Percentiles rank a stretch among this genome's conserved stretches.
These are phyloP conservation scores for Agonopterix heracliana DNA, from an alignment of 2,888 invertebrate species.

Conservation along the genomic window DNA sequence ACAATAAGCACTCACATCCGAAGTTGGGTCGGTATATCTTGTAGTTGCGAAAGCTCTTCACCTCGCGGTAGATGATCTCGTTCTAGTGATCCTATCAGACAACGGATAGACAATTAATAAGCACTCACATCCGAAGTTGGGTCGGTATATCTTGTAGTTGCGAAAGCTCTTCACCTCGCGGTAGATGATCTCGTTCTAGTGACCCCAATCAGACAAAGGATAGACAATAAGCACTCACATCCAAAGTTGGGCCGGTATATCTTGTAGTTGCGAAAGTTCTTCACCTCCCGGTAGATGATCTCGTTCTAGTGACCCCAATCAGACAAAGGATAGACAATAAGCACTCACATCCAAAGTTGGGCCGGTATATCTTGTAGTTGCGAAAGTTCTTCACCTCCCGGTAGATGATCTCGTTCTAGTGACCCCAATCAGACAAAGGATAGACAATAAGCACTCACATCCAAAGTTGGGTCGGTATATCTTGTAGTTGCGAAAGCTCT, in stretches of 20 bases:
- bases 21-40: slow-evolving; percentile 66
- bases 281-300: slow-evolving; percentile 59
- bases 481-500: slow-evolving; percentile 62
- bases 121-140: slow-evolving; percentile 62
- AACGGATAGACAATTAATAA: too few species aligned
- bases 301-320: slow-evolving; percentile 31
- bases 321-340: too few species aligned
- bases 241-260: slow-evolving; percentile 65
- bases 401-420: slow-evolving; percentile 33
- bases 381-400: slow-evolving; percentile 59
- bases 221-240: slow-evolving; percentile 37
- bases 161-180: slow-evolving; percentile 59
- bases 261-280: slow-evolving; percentile 62
- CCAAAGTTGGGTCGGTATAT: slow-evolving; percentile 65
- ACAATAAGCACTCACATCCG: slow-evolving; percentile 45
- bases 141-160: slow-evolving; percentile 63
- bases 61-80: slow-evolving; percentile 59
- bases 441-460: slow-evolving; percentile 38
- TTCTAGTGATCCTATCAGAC: slow-evolving; percentile 20
- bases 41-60: slow-evolving; percentile 62
- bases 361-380: slow-evolving; percentile 63
- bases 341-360: slow-evolving; percentile 62
- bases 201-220: too few species aligned
- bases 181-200: slow-evolving; percentile 33
- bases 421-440: too few species aligned